A percentile compares a stretch with the other conserved stretches of the same genome.
phyloP scores from a whole-genome alignment of 2,797 vertebrate genomes.

The Botia almorhae region DNA sequence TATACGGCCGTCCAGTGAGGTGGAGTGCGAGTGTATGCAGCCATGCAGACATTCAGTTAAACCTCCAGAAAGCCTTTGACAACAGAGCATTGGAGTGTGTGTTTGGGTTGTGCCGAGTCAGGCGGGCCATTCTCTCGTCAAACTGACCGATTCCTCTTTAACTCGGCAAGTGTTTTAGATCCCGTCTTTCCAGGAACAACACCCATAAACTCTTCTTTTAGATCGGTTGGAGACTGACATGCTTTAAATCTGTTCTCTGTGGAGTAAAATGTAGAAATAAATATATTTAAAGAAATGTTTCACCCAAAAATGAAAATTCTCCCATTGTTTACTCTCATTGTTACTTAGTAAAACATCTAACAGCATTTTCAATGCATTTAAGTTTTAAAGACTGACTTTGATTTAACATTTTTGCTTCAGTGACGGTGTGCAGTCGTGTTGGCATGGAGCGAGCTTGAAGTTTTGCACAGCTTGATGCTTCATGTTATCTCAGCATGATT shows the following conservation, averaged over 20 bases:
- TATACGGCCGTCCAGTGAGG: slow-evolving; percentile 48
- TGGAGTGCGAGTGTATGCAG: slow-evolving; percentile 4
- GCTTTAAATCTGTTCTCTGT: not conserved
- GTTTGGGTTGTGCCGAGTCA: slow-evolving; percentile 47
- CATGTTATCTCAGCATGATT: too few relatives aligned
- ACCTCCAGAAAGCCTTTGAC: slow-evolving; percentile 28
- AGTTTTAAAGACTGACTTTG: too few relatives aligned
- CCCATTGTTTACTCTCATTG: too few relatives aligned
- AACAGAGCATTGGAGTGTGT: slow-evolving; percentile 8
- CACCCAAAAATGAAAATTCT: too few relatives aligned
- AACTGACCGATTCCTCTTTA: slow-evolving; percentile 43
- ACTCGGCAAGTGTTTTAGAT: slow-evolving; percentile 25
- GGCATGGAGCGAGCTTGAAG: too few relatives aligned
- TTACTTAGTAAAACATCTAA: too few relatives aligned
- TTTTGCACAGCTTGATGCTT: too few relatives aligned
- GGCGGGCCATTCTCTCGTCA: slow-evolving; percentile 46
- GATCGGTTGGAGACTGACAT: not conserved
- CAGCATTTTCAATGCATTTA: too few relatives aligned
- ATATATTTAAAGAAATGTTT: not conserved
- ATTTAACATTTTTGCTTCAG: too few relatives aligned
- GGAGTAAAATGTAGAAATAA: not conserved
- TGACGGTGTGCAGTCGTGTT: too few relatives aligned
- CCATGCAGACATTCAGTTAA: not conserved
- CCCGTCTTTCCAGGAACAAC: slow-evolving; percentile 44
- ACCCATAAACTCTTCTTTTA: slow-evolving; percentile 6